Percentiles rank a stretch among this genome's conserved stretches.
Conservation (phyloP, 2,888 invertebrate genomes). For the Platynereis dumerilii region DNA sequence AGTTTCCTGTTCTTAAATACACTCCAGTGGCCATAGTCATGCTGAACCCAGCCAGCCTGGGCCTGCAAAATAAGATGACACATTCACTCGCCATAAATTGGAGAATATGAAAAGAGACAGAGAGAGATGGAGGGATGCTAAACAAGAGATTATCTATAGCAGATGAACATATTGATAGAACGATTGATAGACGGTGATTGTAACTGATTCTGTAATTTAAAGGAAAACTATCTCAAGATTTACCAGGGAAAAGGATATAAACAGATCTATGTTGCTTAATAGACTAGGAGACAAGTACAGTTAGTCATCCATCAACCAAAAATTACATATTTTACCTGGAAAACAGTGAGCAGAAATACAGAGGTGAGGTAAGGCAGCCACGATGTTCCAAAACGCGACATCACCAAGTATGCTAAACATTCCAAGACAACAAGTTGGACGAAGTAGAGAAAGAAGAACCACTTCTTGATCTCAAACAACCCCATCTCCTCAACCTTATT, state of each 20-base stretch:
- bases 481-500: slow-evolving; percentile 43
- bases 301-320: too few species aligned
- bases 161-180: too few species aligned
- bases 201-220: too few species aligned
- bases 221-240: too few species aligned
- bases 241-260: too few species aligned
- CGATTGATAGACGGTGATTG: too few species aligned
- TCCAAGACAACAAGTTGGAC: slow-evolving; percentile 50
- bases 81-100: too few species aligned
- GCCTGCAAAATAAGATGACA: slow-evolving; percentile 41
- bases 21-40: slow-evolving; percentile 61
- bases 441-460: slow-evolving; percentile 47
- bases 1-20: slow-evolving; percentile 52
- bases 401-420: slow-evolving; percentile 42
- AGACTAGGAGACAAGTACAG: too few species aligned
- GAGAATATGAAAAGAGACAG: too few species aligned
- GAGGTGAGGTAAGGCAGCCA: slow-evolving; percentile 47
- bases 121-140: background rate
- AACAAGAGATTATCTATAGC: background rate
- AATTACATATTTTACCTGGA: slow-evolving; percentile 57
- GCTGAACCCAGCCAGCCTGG: slow-evolving; percentile 61
- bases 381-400: slow-evolving; percentile 45
- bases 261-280: too few species aligned
- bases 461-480: slow-evolving; percentile 43
- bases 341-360: slow-evolving; percentile 42